phyloP scores from a whole-genome alignment of 1,140 invertebrate species.

The Pachypsylla venusta region DNA sequence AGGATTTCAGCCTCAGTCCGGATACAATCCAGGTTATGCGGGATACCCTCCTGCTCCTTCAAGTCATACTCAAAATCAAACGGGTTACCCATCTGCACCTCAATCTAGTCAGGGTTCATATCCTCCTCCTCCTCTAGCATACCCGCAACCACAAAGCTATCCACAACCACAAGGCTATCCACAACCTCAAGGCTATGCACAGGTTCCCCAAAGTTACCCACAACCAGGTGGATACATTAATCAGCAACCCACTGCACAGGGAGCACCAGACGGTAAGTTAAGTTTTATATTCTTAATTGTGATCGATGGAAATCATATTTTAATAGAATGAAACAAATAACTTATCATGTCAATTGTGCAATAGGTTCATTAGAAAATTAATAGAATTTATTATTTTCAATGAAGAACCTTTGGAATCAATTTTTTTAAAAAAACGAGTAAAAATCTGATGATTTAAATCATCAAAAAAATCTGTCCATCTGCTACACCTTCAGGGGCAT shows the following conservation, averaged over 20 bases:
- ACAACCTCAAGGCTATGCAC: slow-evolving; percentile 9
- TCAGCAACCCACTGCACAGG: background rate
- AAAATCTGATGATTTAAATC: too few species aligned
- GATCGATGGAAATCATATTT: too few species aligned
- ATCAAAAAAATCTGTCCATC: too few species aligned
- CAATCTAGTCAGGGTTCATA: background rate
- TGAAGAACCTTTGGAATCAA: too few species aligned
- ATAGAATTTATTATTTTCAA: too few species aligned
- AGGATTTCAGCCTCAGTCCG: slow-evolving; percentile 13
- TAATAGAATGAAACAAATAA: too few species aligned
- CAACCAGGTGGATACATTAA: slow-evolving; percentile 15
- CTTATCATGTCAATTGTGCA: too few species aligned
- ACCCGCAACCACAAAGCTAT: slow-evolving; percentile 16
- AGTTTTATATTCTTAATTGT: too few species aligned
- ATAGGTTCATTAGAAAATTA: too few species aligned
- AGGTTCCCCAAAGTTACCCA: slow-evolving; percentile 13
- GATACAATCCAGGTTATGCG: slow-evolving; percentile 14
- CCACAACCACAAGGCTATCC: background rate
- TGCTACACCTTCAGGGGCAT: too few species aligned
- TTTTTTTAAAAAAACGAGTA: too few species aligned
- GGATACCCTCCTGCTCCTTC: slow-evolving; percentile 16
- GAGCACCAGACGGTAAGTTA: background rate
- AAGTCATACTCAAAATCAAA: background rate
- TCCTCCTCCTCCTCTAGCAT: slow-evolving; percentile 16
- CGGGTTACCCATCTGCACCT: background rate